Percentiles rank a stretch among this genome's conserved stretches.
These are phyloP conservation scores for Zelleria hepariella DNA, from an alignment of 2,888 invertebrate species.

Conservation along the genomic window DNA sequence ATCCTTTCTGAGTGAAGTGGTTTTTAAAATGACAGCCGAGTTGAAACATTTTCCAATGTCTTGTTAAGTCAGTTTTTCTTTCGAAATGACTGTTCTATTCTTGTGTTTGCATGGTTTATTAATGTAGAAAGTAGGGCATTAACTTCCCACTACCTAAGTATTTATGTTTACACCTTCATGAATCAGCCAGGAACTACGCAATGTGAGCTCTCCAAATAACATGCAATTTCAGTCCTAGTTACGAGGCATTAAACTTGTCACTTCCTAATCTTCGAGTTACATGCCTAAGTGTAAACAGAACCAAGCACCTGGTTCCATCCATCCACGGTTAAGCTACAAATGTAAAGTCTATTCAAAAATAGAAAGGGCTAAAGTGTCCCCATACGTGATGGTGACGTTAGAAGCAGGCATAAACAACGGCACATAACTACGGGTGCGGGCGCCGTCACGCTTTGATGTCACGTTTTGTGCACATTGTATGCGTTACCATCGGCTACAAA, in stretches of 20 bases:
- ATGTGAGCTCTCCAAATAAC: background rate
- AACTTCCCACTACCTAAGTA: background rate
- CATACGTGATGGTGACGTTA: slow-evolving; percentile 1
- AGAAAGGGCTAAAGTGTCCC: slow-evolving; percentile 3
- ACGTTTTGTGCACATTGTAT: slow-evolving; percentile 19
- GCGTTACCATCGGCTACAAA: background rate
- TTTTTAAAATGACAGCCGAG: too few species aligned
- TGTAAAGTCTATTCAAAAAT: background rate
- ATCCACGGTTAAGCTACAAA: background rate
- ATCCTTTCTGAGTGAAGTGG: too few species aligned
- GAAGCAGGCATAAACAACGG: slow-evolving; percentile 2
- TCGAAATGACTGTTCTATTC: background rate
- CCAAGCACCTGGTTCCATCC: background rate
- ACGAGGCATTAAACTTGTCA: background rate
- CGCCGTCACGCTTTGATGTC: slow-evolving; percentile 53
- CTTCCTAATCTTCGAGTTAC: background rate
- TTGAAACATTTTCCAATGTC: background rate
- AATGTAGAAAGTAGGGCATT: background rate
- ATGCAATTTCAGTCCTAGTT: background rate
- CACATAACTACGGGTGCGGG: slow-evolving; percentile 20
- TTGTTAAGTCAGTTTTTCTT: background rate
- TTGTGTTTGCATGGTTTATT: background rate
- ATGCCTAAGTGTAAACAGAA: background rate
- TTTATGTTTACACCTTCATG: background rate
- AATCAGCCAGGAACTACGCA: background rate